A percentile compares a stretch with the other conserved stretches of the same genome.
Conservation (phyloP, 2,797 vertebrate genomes). For the Chaenodraco wilsoni region DNA sequence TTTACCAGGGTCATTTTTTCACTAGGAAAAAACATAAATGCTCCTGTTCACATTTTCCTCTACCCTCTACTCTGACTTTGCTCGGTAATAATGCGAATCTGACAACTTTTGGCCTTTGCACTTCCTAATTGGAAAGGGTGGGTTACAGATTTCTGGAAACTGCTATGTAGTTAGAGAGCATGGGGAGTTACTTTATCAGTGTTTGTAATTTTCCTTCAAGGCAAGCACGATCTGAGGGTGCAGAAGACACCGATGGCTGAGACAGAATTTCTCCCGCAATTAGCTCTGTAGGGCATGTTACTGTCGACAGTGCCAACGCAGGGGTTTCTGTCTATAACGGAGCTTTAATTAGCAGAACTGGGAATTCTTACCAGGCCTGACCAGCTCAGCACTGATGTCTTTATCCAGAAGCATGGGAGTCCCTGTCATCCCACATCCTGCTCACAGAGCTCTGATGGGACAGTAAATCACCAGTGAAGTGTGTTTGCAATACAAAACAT, state of each 20-base stretch:
- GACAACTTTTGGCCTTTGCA: constrained; percentile 61
- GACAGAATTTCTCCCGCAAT: constrained; percentile 69
- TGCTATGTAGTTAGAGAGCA: constrained; percentile 43
- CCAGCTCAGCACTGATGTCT: constrained; percentile 63
- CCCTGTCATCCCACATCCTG: constrained; percentile 41
- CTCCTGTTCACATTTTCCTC: constrained; percentile 6
- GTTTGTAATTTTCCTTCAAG: constrained; percentile 63
- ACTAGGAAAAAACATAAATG: constrained; percentile 9
- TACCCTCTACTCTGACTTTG: background rate
- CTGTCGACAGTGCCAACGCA: constrained; percentile 59
- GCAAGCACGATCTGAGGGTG: constrained; percentile 30
- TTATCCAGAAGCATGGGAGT: constrained; percentile 49
- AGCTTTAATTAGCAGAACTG: constrained; percentile 77
- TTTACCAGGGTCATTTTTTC: background rate
- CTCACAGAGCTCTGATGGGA: constrained; percentile 30
- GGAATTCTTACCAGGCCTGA: constrained; percentile 67
- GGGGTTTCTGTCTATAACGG: constrained; percentile 56
- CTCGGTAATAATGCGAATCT: constrained; percentile 33
- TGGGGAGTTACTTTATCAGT: constrained; percentile 45
- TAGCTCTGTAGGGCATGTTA: constrained; percentile 69
- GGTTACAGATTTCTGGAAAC: constrained; percentile 45
- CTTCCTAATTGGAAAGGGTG: constrained; percentile 63
- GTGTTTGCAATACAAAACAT: background rate
- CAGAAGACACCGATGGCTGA: constrained; percentile 49
- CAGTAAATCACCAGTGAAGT: constrained; percentile 11